Base-by-base conservation (phyloP, 2,113 vertebrate genomes). In the Macquaria ambigua region DNA sequence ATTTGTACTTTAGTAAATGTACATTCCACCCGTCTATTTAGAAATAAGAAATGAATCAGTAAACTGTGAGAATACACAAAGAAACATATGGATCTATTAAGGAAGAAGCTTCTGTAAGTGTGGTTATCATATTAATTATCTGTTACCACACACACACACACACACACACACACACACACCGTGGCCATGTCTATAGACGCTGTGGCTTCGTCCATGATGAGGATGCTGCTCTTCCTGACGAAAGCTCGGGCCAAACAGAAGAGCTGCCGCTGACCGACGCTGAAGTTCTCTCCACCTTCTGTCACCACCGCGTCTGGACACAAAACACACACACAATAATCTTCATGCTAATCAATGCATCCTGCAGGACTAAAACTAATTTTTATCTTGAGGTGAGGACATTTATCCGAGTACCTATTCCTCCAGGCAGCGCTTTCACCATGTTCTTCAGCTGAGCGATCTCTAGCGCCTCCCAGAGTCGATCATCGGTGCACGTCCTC, bases 171-270 rank as follows among this genome's bases (percentile, higher is more conserved):
- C 18, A 61, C n/a, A 93, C 97, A 92, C 89, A 99, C 98, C 25
- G 98, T 99, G 53, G 98, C 98, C 98, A 99, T 99, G 93, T 99
- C 98, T 18, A 99, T 99, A 31, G 98, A 99, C 0, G 98, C 98
- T 0, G 98, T 99, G n/a, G 98, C 98, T 77, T 99, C 98, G 1
- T 99, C 98, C 98, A 99, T 99, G 85, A 99, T 99, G 82, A 99
- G 96, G 87, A 99, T 98, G 90, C 98, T 99, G 91, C 97, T 99
- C 93, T 99, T 99, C 20, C 98, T 96, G 18, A 99, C 98, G 10
- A 99, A 99, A 8, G 98, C 98, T 88, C 98, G 92, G 5, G 98
- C 98, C 53, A 99, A 92, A 70, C 98, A 99, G 92, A 99, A 99
- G 67, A 99, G 97, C 90, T 99, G 98, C 69, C 98, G 92, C 94